Evolutionary conservation across 2,113 vertebrate genomes (phyloP), one percentile per base, ranked within the genome.

Genomic region (Rhinopomastus cyanomelas): DNA sequence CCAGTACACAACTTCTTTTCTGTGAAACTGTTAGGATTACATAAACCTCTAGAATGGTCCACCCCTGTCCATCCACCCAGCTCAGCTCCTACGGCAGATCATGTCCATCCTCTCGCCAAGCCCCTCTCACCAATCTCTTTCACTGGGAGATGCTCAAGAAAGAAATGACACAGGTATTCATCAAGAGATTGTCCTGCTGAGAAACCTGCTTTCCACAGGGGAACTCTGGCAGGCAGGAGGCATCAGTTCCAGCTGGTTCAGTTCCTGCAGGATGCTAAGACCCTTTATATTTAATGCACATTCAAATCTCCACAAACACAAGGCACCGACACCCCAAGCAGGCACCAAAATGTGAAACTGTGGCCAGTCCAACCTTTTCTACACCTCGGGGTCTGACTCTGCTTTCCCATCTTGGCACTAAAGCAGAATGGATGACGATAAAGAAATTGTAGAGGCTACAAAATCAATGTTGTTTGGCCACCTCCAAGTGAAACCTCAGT

Each of bases 341-440:
- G 44, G 32, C 67, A 69, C 8, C 0, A 0, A 60, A 18, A 44
- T 17, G 25, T 18, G 30, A 15, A 65, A 7, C 6, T 2, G 3
- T 56, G 59, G 27, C 44, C 21, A 78, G 23, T 39, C 9, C 8
- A 10, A 37, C 49, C 10, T 64, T 51, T 66, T 79, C 52, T 25
- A 30, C 17, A 30, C 16, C 23, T 26, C 61, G 16, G 25, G 21
- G 32, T 19, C 61, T 20, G 25, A 78, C 55, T 87, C 61, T 59
- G 25, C 48, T 81, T 65, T 78, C 27, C 25, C 5, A 75, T 81
- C 52, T 51, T 66, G 25, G 3, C 18, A 67, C 17, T 72, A 51
- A 74, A 81, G 6, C 19, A 8, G 17, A 37, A 55, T 59, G 53
- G 17, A 32, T 1, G 0, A 73, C 39, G 79, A 55, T 68, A 34